Percentiles rank a stretch among this genome's conserved stretches.
Conservation (phyloP, 1,140 invertebrate genomes). For the Scaptomyza pallida region DNA sequence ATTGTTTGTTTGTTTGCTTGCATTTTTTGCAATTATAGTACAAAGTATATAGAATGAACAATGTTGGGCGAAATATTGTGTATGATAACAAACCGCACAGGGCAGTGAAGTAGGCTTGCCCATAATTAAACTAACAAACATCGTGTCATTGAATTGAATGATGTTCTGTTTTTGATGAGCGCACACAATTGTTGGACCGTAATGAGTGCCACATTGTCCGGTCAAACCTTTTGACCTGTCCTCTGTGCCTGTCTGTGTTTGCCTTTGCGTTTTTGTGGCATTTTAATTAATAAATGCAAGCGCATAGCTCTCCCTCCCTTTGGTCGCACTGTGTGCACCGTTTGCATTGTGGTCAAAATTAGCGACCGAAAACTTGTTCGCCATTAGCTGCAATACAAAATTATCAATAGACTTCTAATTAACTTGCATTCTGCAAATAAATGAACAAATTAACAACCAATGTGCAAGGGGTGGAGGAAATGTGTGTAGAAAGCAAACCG, state of each 20-base stretch:
- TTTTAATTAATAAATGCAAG: slow-evolving; percentile 75
- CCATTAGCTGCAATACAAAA: slow-evolving; percentile 69
- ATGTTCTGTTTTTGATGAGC: slow-evolving; percentile 57
- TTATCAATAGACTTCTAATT: slow-evolving; percentile 76
- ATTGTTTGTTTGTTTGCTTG: slow-evolving; percentile 42
- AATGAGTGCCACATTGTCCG: slow-evolving; percentile 46
- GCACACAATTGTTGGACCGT: slow-evolving; percentile 51
- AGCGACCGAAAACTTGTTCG: slow-evolving; percentile 28
- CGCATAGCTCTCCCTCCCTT: neutral
- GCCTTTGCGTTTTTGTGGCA: slow-evolving; percentile 59
- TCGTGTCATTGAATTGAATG: slow-evolving; percentile 29
- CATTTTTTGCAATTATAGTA: slow-evolving; percentile 28
- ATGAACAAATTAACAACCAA: neutral
- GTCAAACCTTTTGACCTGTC: slow-evolving; percentile 8
- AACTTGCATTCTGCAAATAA: slow-evolving; percentile 41
- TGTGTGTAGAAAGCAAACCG: no score
- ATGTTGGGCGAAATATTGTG: slow-evolving; percentile 26
- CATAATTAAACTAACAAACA: slow-evolving; percentile 77
- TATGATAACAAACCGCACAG: slow-evolving; percentile 43
- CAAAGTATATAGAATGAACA: slow-evolving; percentile 57
- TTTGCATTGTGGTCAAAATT: slow-evolving; percentile 37
- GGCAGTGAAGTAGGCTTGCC: slow-evolving; percentile 7
- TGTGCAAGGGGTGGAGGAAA: neutral
- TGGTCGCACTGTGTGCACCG: no score
- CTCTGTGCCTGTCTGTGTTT: slow-evolving; percentile 28